phyloP scores from a whole-genome alignment of 2,888 invertebrate genomes.

The Plagiodera versicolora region DNA sequence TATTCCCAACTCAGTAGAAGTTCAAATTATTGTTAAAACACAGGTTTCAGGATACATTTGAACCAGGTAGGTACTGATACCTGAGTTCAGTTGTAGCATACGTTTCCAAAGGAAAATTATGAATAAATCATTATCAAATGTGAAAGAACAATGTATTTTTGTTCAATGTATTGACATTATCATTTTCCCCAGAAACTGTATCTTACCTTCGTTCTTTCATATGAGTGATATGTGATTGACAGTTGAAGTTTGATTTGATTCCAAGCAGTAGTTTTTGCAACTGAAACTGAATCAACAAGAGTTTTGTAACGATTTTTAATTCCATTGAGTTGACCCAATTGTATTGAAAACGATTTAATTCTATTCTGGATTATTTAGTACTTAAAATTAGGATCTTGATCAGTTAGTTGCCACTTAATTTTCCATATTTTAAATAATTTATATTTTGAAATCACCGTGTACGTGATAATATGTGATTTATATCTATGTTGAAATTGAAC shows the following conservation, averaged over 20 bases:
- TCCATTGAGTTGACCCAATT: too few species aligned
- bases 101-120: too few species aligned
- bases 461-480: slow-evolving; percentile 34
- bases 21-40: slow-evolving; percentile 46
- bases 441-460: slow-evolving; percentile 34
- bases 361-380: too few species aligned
- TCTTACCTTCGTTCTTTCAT: not conserved
- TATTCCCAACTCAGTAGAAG: slow-evolving; percentile 46
- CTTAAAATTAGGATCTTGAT: too few species aligned
- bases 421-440: too few species aligned
- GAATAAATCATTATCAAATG: too few species aligned
- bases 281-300: too few species aligned
- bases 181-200: not conserved
- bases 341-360: too few species aligned
- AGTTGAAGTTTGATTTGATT: not conserved
- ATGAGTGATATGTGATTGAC: not conserved
- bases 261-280: slow-evolving; percentile 10
- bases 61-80: slow-evolving; percentile 20
- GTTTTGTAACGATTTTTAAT: too few species aligned
- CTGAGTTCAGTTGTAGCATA: not conserved
- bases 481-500: slow-evolving; percentile 29
- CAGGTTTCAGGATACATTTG: slow-evolving; percentile 42
- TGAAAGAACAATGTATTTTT: too few species aligned
- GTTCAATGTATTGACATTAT: not conserved
- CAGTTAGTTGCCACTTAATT: too few species aligned